phyloP scores from a whole-genome alignment of 2,888 invertebrate species.

The Tetanocera ferruginea region DNA sequence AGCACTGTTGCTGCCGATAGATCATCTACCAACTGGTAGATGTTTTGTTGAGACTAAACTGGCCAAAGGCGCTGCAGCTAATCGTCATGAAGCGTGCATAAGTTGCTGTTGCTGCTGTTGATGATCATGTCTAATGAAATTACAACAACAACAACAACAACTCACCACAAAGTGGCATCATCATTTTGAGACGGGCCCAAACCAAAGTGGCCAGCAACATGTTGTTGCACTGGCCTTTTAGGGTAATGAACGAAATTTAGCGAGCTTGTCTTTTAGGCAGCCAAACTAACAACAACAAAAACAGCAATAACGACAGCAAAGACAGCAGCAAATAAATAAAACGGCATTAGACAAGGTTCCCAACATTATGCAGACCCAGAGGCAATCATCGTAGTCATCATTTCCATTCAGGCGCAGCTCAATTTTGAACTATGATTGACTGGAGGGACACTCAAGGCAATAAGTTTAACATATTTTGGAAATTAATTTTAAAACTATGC shows the following conservation, averaged over 20 bases:
- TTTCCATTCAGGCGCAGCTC: no score
- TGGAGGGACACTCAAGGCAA: no score
- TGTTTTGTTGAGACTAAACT: not conserved
- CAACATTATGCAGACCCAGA: no score
- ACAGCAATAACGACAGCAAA: not conserved
- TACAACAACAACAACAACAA: not conserved
- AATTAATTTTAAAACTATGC: no score
- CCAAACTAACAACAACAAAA: not conserved
- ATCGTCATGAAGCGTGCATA: conserved; percentile 10
- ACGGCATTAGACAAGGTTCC: no score
- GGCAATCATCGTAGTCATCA: no score
- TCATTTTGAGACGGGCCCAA: not conserved
- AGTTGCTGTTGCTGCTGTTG: not conserved
- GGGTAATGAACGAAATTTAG: conserved; percentile 63
- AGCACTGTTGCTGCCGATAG: not conserved
- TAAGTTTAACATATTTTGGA: no score
- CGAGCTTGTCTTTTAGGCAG: not conserved
- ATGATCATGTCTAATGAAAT: not conserved
- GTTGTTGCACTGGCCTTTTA: conserved; percentile 61
- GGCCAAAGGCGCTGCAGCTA: not conserved
- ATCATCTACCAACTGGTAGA: not conserved
- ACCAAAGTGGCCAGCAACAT: conserved; percentile 8
- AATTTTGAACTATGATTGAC: no score
- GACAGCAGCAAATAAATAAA: not conserved
- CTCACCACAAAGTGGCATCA: not conserved